Evolutionary conservation across 2,888 invertebrate genomes (phyloP).

Genomic region (Cephus nigrinus): DNA sequence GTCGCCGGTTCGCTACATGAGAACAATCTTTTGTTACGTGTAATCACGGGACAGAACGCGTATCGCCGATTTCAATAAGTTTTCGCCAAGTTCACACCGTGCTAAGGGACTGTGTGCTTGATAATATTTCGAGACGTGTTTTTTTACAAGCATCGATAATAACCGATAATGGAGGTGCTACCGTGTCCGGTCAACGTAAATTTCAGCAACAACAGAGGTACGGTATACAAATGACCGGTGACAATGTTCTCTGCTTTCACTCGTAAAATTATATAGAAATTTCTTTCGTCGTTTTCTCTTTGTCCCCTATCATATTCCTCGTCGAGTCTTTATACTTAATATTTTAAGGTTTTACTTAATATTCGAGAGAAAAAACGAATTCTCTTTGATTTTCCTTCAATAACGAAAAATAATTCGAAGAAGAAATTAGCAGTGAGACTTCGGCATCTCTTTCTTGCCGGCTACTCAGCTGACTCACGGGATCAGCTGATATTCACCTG

Average conservation of each 20-base stretch:
- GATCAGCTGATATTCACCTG: slow-evolving; percentile 34
- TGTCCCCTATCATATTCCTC: not conserved
- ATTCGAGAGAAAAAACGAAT: not conserved
- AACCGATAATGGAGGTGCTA: slow-evolving; percentile 80
- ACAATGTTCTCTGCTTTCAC: not conserved
- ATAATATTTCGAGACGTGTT: not conserved
- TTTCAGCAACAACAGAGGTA: slow-evolving; percentile 82
- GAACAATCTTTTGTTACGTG: slow-evolving; percentile 20
- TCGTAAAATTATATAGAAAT: not conserved
- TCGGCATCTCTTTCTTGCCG: slow-evolving; percentile 10
- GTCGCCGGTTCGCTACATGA: slow-evolving; percentile 10
- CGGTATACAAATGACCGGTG: slow-evolving; percentile 51
- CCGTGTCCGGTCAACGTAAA: slow-evolving; percentile 81
- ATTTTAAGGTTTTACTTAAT: not conserved
- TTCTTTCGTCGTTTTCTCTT: not conserved
- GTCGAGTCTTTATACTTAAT: not conserved
- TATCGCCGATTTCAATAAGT: not conserved
- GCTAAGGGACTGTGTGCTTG: not conserved
- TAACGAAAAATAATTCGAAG: not conserved
- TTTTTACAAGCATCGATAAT: not conserved
- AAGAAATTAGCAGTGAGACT: not conserved
- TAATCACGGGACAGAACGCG: not conserved
- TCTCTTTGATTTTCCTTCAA: not conserved
- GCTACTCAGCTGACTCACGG: slow-evolving; percentile 34
- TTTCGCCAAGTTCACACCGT: not conserved